phyloP scores from a whole-genome alignment of 2,797 vertebrate genomes.

The Dipus sagitta region DNA sequence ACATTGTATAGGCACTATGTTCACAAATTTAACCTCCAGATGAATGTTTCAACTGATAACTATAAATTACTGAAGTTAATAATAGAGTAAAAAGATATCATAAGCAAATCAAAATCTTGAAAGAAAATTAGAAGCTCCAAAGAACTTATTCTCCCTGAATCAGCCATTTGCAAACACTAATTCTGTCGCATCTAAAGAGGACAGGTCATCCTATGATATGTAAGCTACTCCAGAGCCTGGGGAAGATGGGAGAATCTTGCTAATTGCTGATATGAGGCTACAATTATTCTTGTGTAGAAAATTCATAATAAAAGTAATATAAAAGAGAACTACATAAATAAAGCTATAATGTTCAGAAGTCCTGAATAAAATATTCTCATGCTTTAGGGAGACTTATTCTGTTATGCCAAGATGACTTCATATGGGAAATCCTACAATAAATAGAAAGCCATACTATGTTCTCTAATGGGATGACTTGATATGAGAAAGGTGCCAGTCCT shows the following conservation, averaged over 20 bases:
- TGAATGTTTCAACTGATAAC: conserved; percentile 45
- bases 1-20: neutral
- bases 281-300: neutral
- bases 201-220: neutral
- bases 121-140: conserved; percentile 55
- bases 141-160: neutral
- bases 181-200: neutral
- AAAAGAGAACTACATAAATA: conserved; percentile 4
- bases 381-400: conserved; percentile 17
- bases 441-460: neutral
- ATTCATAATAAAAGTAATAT: neutral
- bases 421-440: conserved; percentile 36
- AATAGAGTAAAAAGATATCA: neutral
- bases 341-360: neutral
- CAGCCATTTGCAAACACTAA: neutral
- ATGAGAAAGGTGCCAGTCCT: neutral
- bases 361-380: neutral
- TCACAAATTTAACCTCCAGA: conserved; percentile 18
- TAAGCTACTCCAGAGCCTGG: neutral
- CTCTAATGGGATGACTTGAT: neutral
- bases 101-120: conserved; percentile 25
- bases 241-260: neutral
- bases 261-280: conserved; percentile 14
- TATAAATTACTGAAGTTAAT: conserved; percentile 40
- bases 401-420: neutral